Evolutionary conservation across 1,140 invertebrate species (phyloP).

Genomic region (Himalopsyche phryganea): DNA sequence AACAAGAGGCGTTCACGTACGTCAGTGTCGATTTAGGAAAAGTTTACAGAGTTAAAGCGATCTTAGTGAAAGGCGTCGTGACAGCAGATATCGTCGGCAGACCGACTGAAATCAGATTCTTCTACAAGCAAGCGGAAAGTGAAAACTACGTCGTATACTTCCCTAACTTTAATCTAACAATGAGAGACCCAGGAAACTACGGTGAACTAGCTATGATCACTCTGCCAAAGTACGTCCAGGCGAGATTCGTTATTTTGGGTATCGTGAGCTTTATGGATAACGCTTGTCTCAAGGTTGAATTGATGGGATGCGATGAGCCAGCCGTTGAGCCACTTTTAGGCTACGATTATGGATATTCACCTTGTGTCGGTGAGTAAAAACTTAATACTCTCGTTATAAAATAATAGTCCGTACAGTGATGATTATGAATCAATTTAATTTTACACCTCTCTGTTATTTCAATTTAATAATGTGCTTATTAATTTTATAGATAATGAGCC

Average conservation of each 20-base stretch:
- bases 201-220: constrained; percentile 95
- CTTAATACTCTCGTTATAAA: no score
- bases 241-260: constrained; percentile 87
- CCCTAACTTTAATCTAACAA: constrained; percentile 91
- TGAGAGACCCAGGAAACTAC: constrained; percentile 90
- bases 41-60: constrained; percentile 86
- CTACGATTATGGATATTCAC: constrained; percentile 90
- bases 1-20: constrained; percentile 92
- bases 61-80: constrained; percentile 89
- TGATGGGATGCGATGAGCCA: constrained; percentile 92
- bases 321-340: constrained; percentile 76
- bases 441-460: no score
- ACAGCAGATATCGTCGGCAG: constrained; percentile 92
- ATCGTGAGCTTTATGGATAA: constrained; percentile 96
- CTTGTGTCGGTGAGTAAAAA: constrained; percentile 71
- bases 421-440: no score
- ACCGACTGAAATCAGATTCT: constrained; percentile 93
- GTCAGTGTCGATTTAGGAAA: constrained; percentile 91
- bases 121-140: constrained; percentile 90
- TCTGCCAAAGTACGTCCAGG: constrained; percentile 87
- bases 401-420: no score
- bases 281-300: constrained; percentile 92
- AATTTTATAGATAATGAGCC: constrained; percentile 80
- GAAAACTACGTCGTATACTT: constrained; percentile 96
- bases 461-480: no score